phyloP scores from a whole-genome alignment of 2,797 vertebrate species.

The Sorex maritimensis region DNA sequence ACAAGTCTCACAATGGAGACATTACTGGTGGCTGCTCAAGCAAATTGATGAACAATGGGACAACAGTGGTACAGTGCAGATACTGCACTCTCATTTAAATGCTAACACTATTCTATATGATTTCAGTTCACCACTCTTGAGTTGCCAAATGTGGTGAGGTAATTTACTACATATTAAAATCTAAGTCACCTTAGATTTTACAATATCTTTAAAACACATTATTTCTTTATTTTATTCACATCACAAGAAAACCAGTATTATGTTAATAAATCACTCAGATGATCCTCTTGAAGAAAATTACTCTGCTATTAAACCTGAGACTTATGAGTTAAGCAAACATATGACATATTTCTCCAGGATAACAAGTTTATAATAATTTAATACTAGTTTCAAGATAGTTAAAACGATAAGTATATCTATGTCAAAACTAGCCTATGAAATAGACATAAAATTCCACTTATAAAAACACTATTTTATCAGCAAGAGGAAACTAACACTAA shows the following conservation, averaged over 20 bases:
- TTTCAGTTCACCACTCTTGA: neutral
- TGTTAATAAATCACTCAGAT: slow-evolving; percentile 11
- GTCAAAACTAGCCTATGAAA: slow-evolving; percentile 79
- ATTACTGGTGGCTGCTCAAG: no score
- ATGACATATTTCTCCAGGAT: slow-evolving; percentile 70
- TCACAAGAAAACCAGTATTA: accelerated
- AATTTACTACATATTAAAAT: neutral
- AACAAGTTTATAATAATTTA: slow-evolving; percentile 83
- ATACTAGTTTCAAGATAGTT: slow-evolving; percentile 83
- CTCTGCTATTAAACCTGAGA: slow-evolving; percentile 14
- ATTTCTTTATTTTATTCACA: slow-evolving; percentile 17
- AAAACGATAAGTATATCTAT: slow-evolving; percentile 53
- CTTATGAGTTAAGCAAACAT: slow-evolving; percentile 59
- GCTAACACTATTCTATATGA: slow-evolving; percentile 4
- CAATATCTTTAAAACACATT: neutral
- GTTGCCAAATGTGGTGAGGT: neutral
- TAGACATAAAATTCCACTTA: slow-evolving; percentile 75
- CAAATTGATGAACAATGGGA: no score
- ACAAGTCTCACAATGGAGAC: no score
- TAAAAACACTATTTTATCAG: slow-evolving; percentile 61
- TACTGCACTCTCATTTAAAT: slow-evolving; percentile 68
- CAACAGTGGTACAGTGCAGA: no score
- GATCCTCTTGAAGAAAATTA: neutral
- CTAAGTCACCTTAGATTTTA: neutral
- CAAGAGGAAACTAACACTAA: slow-evolving; percentile 59